Base-by-base conservation (phyloP, 1,140 invertebrate species). In the Polypedilum pembai region DNA sequence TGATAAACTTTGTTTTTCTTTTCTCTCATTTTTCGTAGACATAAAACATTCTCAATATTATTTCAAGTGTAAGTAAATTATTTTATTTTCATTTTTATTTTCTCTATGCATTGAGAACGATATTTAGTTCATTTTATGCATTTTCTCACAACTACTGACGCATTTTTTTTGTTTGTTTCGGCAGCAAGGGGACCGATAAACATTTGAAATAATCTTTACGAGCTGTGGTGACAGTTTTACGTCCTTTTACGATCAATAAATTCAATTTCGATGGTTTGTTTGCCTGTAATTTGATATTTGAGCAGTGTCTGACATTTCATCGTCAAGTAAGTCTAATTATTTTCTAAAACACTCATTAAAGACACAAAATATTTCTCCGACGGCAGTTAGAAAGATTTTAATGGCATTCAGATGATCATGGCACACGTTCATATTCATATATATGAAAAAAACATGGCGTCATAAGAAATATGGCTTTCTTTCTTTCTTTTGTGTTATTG, bases 211-310 rank as follows among this genome's bases (percentile, higher is more conserved):
- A 69, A 18, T 20, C 65, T 69, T 69, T 69, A 69, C 65, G 65
- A 69, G 17, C 18, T 20, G 65, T 69, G 65, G 17, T 69, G 65
- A 69, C 65, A 69, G 17, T 20, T 69, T 69, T 69, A 69, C 65
- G 20, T 69, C 65, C 65, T 69, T 56, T 69, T 20, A 69, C 20
- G 65, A 69, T 69, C 65, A 69, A 69, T 69, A 69, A 69, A 69
- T 69, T 69, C 20, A 69, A 69, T 69, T 69, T 69, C 65, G 65
- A 69, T 69, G 65, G 65, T 21, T 69, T 69, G 65, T 69, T 69
- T 69, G 65, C 65, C 65, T 69, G 65, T 69, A 69, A 69, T 20
- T 8, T 21, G 17, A 69, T 20, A 18, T 18, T 18, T 69, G 65
- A n/a, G 15, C 17, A 12, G n/a, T 56, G 17, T 3, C 65, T 20